Evolutionary conservation across 2,113 vertebrate genomes (phyloP).

Genomic region (Campylomormyrus tamandua): DNA sequence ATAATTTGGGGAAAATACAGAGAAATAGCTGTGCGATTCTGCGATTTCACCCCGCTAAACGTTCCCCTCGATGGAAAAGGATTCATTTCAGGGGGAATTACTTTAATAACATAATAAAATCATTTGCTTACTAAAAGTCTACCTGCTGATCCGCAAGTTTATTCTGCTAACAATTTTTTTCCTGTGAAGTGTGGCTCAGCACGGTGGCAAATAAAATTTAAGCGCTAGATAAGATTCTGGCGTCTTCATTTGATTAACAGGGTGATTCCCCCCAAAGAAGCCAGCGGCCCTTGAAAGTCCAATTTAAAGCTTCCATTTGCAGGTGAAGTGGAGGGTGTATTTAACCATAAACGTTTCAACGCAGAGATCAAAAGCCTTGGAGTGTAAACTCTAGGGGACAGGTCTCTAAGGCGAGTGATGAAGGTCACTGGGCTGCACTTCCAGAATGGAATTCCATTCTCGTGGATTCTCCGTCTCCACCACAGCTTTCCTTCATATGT

Average conservation of each 20-base stretch:
- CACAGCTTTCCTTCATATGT: neutral
- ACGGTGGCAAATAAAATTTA: neutral
- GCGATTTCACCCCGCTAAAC: neutral
- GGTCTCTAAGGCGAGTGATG: neutral
- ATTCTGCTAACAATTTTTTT: neutral
- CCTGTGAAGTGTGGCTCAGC: neutral
- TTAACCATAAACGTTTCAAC: neutral
- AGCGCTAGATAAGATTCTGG: neutral
- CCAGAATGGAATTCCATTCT: neutral
- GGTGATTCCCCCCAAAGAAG: neutral
- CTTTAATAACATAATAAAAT: neutral
- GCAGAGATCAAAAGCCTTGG: neutral
- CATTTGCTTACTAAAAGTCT: constrained; percentile 4
- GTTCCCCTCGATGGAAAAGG: neutral
- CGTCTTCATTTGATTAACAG: neutral
- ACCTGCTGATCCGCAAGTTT: neutral
- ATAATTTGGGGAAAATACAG: neutral
- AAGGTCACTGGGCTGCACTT: neutral
- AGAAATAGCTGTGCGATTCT: neutral
- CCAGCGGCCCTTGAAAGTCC: neutral
- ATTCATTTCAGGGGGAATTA: neutral
- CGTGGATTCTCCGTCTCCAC: neutral
- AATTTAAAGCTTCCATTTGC: neutral
- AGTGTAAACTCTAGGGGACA: neutral
- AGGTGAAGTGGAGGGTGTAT: neutral